Evolutionary conservation across 2,797 vertebrate genomes (phyloP), one percentile per base, ranked within the genome.

Genomic region (Eospalax fontanierii): DNA sequence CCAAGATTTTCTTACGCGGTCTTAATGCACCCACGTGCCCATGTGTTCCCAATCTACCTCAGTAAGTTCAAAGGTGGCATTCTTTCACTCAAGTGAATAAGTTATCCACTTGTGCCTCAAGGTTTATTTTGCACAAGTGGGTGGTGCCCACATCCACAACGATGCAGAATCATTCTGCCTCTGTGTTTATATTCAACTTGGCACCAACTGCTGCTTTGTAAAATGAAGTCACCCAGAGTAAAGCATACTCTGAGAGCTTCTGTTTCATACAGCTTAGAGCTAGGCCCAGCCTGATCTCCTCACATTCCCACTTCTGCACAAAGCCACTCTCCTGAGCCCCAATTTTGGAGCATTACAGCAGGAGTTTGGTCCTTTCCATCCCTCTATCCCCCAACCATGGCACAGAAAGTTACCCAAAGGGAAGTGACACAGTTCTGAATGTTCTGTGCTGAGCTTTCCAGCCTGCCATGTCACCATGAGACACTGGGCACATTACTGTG

Each of bases 291-390:
- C 26, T 71, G 46, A 21, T 30, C 57, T 33, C 46, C n/a, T 19
- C 68, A 22, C 1, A 7, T 28, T 30, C 63, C 88, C 15, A 2
- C 38, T 50, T 35, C 65, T 2, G 0, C 38, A 57, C 73, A 28
- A 26, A 0, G 4, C 40, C 5, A 0, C 35, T 30, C 73, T 46
- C 65, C 46, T 0, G 50, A 24, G 12, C 35, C 70, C 12, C 26
- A 0, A 19, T 10, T 11, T 11, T 1, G 65, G 24, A 89, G 86
- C 63, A 1, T 68, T 19, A 43, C 4, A 0, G 24, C 0, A 0
- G 7, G 14, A 57, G 83, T 19, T 61, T 1, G 38, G 38, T 75
- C 54, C 78, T 9, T 38, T 38, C 83, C 4, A 15, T 54, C 38
- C 33, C 15, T 30, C 50, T 11, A 38, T n/a, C 65, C 15, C n/a